A percentile compares a stretch with the other conserved stretches of the same genome.
Evolutionary conservation across 2,888 invertebrate species (phyloP).

Genomic region (Iphiclides podalirius): DNA sequence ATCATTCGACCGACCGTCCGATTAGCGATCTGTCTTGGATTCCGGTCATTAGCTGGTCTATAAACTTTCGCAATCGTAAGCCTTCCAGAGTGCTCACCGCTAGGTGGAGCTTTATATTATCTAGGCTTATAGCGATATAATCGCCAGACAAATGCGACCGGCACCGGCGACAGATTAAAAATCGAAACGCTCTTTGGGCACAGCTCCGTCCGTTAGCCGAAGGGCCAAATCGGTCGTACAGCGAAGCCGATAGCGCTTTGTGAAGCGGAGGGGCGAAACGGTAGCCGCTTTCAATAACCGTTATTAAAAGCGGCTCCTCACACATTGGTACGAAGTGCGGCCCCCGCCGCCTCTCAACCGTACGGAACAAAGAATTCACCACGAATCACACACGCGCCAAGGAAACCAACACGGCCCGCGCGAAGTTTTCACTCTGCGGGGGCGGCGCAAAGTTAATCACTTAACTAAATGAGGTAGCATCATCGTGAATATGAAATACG

Average conservation of each 20-base stretch:
- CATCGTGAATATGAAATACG: constrained; percentile 67
- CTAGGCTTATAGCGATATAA: too few species aligned
- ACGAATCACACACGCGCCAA: neutral
- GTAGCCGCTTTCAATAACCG: neutral
- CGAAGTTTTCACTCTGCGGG: too few species aligned
- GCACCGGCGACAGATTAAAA: neutral
- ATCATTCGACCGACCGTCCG: constrained; percentile 13
- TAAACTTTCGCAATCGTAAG: neutral
- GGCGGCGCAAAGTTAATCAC: constrained; percentile 29
- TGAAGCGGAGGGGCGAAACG: neutral
- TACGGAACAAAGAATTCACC: constrained; percentile 27
- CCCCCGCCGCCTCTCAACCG: too few species aligned
- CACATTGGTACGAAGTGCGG: too few species aligned
- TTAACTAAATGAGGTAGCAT: constrained; percentile 75
- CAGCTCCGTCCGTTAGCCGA: neutral
- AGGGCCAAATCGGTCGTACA: neutral
- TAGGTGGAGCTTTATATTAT: too few species aligned
- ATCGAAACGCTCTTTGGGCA: neutral
- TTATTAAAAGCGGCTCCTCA: too few species aligned
- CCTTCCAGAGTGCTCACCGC: too few species aligned
- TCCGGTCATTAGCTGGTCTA: neutral
- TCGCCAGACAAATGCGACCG: too few species aligned
- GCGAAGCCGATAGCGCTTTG: neutral
- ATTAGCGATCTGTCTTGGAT: constrained; percentile 1
- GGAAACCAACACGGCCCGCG: too few species aligned